Base-by-base conservation (phyloP, 30 jellyfish, hydroid and myxozoan species). In the Pelagia noctiluca region DNA sequence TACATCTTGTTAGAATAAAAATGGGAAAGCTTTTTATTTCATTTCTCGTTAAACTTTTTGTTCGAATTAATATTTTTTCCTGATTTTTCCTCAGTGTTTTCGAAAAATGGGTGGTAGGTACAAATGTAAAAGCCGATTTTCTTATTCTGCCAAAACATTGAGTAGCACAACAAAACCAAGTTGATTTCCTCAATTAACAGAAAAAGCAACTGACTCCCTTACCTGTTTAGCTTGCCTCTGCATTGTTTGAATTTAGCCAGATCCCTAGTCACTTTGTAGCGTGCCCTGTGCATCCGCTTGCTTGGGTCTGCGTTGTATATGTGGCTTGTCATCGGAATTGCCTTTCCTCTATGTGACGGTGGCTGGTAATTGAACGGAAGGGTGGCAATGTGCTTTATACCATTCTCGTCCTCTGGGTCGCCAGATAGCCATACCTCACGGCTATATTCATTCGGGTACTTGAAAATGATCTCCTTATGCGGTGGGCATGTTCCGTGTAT, bases 231-330 rank as follows among this genome's bases (percentile, higher is more conserved):
- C 49, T 86, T 86, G 19, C 91, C 96, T 28, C 28, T 24, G 80
- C 98, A 93, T 50, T 93, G 97, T 63, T 93, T 93, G 60, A 18
- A 75, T 22, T 23, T 80, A 28, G 85, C 87, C 21, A 36, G 48
- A 8, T 63, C 90, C 46, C 94, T 66, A 31, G 78, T 76, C 29
- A 38, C 47, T 46, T 76, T 63, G 71, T 91, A 91, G 66, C 90
- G 84, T 0, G 76, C 78, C 34, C 88, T 74, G 50, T 84, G 77
- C 89, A 81, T 50, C 0, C 88, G 90, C 77, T 65, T 82, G 63
- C 96, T 80, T 35, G 96, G 96, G 63, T 93, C 98, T 36, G 96
- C 98, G 64, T 93, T 93, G 84, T 93, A 93, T 23, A 93, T 77
- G 54, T 93, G 66, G 1, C 73, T 37, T 31, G 98, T 80, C 64